Evolutionary conservation across 2,113 vertebrate genomes (phyloP), one percentile per base, ranked within the genome.

Genomic region (Serinus canaria): DNA sequence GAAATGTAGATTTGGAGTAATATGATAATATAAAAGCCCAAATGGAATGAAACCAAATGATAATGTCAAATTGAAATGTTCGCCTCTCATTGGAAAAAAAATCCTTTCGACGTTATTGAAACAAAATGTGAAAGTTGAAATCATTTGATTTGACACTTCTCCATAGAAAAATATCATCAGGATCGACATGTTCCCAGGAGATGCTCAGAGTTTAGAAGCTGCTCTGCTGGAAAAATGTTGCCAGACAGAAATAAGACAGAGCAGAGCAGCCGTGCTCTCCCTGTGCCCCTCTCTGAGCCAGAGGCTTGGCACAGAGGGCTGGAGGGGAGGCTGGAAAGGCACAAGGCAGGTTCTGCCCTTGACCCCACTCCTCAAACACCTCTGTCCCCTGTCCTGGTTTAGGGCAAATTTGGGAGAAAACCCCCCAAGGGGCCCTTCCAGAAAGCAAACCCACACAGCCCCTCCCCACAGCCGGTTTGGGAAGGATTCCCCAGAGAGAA

Each of bases 61-160:
- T 94, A 95, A 96, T 93, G 93, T 95, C 92, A 93, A 96, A 95
- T 90, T 91, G 96, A 91, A 96, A 94, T 85, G 84, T 95, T 95
- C 92, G 0, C 64, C 87, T 87, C 90, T 83, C 90, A 83, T 92
- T 93, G 96, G 93, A 95, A 95, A 75, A 58, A 58, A 58, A 58
- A 56, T 83, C 84, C 49, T 88, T 87, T 44, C 20, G 1, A 91
- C 46, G 27, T 85, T 95, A 94, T 87, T 94, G 94, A 96, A 94
- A 94, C 70, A 80, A 94, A 97, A 95, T 85, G 93, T 91, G 95
- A 94, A 96, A 97, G 93, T 91, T 92, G 91, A 96, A 96, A 92
- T 95, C 87, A 95, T 95, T 95, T 92, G 87, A 92, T 95, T 91
- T 95, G 95, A 96, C 95, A 94, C 95, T 91, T 95, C 92, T 91